Percentiles rank a stretch among this genome's conserved stretches.
Evolutionary conservation across 2,113 vertebrate genomes (phyloP).

Genomic region (Hemichromis elongatus): DNA sequence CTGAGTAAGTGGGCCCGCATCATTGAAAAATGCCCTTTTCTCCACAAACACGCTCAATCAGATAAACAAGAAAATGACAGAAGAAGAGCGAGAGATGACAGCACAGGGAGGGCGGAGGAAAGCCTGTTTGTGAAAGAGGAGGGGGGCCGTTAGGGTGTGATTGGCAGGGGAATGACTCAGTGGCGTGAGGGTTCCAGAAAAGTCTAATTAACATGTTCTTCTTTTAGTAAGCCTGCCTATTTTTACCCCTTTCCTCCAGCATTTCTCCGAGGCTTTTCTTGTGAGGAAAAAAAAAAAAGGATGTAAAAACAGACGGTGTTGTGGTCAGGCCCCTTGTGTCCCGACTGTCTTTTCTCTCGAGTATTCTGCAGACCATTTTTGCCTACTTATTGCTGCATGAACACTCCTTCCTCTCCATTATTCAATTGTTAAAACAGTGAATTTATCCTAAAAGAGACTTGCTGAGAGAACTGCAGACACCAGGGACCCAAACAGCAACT

Average conservation of each 20-base stretch:
- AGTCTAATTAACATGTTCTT: constrained; percentile 31
- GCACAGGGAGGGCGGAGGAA: background rate
- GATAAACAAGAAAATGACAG: background rate
- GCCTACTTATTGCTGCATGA: background rate
- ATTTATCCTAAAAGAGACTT: constrained; percentile 6
- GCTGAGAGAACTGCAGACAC: background rate
- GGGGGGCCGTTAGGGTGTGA: background rate
- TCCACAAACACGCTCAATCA: constrained; percentile 10
- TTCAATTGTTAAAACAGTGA: constrained; percentile 4
- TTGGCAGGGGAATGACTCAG: constrained; percentile 31
- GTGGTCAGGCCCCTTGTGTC: background rate
- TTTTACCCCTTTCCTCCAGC: background rate
- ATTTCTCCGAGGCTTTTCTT: constrained; percentile 12
- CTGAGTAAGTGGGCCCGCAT: constrained; percentile 24
- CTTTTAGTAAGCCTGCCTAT: background rate
- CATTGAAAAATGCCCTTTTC: background rate
- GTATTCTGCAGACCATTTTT: background rate
- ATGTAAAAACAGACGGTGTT: background rate
- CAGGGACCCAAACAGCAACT: background rate
- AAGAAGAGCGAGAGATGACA: background rate
- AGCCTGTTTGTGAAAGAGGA: background rate
- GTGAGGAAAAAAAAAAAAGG: background rate
- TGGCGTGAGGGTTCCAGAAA: constrained; percentile 15
- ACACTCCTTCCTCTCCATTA: background rate
- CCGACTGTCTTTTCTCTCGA: background rate